These are phyloP conservation scores for Sciaenops ocellatus DNA, from an alignment of 2,797 vertebrate species.

Conservation along the genomic window DNA sequence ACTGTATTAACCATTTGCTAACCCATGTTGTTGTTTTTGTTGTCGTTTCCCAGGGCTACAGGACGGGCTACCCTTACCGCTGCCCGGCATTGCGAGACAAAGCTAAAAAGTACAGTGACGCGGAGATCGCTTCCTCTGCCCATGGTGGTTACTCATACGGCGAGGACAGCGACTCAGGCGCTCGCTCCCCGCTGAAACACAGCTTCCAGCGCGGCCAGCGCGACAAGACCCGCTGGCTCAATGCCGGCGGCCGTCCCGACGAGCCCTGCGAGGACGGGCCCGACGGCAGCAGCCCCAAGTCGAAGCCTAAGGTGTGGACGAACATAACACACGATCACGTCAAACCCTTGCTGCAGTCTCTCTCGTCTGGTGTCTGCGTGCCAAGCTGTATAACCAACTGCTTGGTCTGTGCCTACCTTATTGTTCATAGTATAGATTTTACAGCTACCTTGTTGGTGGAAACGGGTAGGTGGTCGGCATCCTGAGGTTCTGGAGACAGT, in stretches of 20 bases:
- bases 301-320: constrained; percentile 99
- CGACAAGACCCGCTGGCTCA: constrained; percentile 98
- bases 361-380: constrained; percentile 99
- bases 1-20: not conserved
- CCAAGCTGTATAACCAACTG: constrained; percentile 99
- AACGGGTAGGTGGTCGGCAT: constrained; percentile 88
- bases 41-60: constrained; percentile 89
- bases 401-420: constrained; percentile 99
- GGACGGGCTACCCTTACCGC: constrained; percentile 97
- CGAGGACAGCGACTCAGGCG: constrained; percentile 96
- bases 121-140: constrained; percentile 91
- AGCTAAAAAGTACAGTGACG: constrained; percentile 97
- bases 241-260: constrained; percentile 90
- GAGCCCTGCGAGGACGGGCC: constrained; percentile 95
- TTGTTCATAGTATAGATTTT: constrained; percentile 98
- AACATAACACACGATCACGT: constrained; percentile 99
- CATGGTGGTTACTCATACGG: constrained; percentile 92
- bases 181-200: constrained; percentile 98
- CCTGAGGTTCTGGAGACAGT: constrained; percentile 82
- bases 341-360: constrained; percentile 99
- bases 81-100: constrained; percentile 97
- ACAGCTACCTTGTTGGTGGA: constrained; percentile 86
- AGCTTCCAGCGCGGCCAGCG: constrained; percentile 99
- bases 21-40: constrained; percentile 1
- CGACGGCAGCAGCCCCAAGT: constrained; percentile 97